These are phyloP conservation scores for Cheilinus undulatus DNA, from an alignment of 2,113 vertebrate species.

Conservation along the genomic window DNA sequence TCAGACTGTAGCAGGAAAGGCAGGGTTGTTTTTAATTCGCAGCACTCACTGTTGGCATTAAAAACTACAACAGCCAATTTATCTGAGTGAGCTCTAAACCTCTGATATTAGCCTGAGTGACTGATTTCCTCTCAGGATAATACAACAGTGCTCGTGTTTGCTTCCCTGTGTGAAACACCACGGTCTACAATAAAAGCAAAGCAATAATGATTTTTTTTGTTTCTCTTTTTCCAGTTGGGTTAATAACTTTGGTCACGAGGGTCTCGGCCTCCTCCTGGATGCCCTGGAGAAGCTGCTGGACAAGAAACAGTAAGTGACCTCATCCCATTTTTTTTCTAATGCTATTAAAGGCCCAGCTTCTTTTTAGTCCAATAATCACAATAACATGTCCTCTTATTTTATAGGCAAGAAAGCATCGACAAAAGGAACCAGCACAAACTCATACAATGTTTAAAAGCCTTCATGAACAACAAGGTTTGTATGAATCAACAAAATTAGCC, in stretches of 20 bases:
- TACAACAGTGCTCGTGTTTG: constrained; percentile 34
- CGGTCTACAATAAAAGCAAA: constrained; percentile 3
- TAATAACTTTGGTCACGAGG: constrained; percentile 98
- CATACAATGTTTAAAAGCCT: constrained; percentile 98
- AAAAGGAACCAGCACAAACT: constrained; percentile 98
- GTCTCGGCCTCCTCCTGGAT: constrained; percentile 94
- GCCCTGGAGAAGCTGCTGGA: constrained; percentile 94
- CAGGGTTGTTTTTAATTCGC: constrained; percentile 10
- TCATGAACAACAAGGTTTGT: constrained; percentile 99
- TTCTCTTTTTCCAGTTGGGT: constrained; percentile 89
- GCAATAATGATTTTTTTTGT: constrained; percentile 27
- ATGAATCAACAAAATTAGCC: constrained; percentile 13
- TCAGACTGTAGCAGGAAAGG: constrained; percentile 31
- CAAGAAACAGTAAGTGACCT: constrained; percentile 93
- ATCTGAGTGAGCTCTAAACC: constrained; percentile 43
- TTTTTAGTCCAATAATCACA: not conserved
- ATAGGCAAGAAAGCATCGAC: constrained; percentile 94
- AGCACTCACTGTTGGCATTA: constrained; percentile 52
- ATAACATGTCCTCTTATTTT: constrained; percentile 26
- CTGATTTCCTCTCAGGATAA: constrained; percentile 50
- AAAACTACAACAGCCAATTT: constrained; percentile 48
- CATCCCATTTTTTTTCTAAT: not conserved
- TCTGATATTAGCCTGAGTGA: constrained; percentile 50
- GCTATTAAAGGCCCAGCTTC: not conserved
- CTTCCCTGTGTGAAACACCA: constrained; percentile 20